phyloP scores from a whole-genome alignment of 2,888 invertebrate species.

The Apodemia zela region DNA sequence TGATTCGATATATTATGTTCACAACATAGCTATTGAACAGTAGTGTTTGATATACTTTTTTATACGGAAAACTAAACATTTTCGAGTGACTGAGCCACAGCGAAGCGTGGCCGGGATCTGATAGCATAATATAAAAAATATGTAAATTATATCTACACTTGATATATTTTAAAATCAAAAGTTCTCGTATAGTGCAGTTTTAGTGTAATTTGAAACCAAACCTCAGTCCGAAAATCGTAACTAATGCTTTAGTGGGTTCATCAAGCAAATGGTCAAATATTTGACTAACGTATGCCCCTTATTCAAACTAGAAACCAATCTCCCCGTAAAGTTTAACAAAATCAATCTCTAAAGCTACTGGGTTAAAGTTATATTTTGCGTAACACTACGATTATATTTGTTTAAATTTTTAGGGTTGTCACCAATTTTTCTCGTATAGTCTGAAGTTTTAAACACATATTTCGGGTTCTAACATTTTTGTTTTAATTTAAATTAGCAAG shows the following conservation, averaged over 20 bases:
- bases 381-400: not conserved
- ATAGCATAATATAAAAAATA: no score
- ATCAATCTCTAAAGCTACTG: not conserved
- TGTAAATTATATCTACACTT: no score
- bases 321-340: not conserved
- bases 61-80: no score
- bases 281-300: conserved; percentile 41
- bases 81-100: no score
- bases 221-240: conserved; percentile 9
- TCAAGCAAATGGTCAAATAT: conserved; percentile 64
- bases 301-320: conserved; percentile 42
- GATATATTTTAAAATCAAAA: no score
- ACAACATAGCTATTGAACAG: no score
- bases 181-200: not conserved
- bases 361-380: not conserved
- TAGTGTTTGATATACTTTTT: no score
- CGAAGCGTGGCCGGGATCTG: no score
- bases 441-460: not conserved
- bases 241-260: conserved; percentile 34
- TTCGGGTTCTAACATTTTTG: no score
- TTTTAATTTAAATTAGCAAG: no score
- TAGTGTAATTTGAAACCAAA: not conserved
- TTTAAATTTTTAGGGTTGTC: not conserved
- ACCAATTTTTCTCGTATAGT: not conserved
- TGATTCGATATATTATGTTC: no score